Base-by-base conservation (phyloP, 2,797 vertebrate genomes). In the Orestias chungarensis region DNA sequence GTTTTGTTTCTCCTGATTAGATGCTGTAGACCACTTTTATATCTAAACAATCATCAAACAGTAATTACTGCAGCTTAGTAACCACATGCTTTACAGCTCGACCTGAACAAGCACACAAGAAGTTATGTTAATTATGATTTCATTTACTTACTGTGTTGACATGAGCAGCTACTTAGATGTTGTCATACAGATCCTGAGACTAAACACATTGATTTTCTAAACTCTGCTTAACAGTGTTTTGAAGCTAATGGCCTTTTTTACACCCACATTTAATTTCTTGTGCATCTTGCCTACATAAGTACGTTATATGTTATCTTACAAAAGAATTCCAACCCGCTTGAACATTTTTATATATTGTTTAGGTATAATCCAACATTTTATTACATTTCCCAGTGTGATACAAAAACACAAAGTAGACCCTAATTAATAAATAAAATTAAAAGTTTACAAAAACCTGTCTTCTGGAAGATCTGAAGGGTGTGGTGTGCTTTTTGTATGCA, bases 31-130 rank as follows among this genome's bases (percentile, higher is more conserved):
- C 5, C 27, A 15, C 17, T 54, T 31, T 33, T 61, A 64, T 27
- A 73, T 47, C 23, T 0, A 29, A 62, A 55, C 33, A 72, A 61
- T 66, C 64, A 57, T 50, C 49, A n/a, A 62, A 55, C 29, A 72
- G 46, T 69, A 67, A 57, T 50, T 49, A n/a, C 29, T 17, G 43
- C 33, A 76, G 31, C 68, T 78, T 70, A 75, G 65, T 44, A 75
- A 79, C 42, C 14, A 65, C 29, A 23, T 40, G 4, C n/a, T 73
- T 49, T 44, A 40, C 7, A 33, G 14, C 10, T 66, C 1, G 20
- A 44, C 42, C 62, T 66, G 27, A 33, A 31, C 29, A 33, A 31
- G 54, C 29, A 17, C 7, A 31, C 18, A 67, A 50, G 33, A 10
- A 2, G 33, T 7, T 35, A 38, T 35, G 27, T 23, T 27, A 35